Evolutionary conservation across 2,888 invertebrate genomes (phyloP).

Genomic region (Erannis defoliaria): DNA sequence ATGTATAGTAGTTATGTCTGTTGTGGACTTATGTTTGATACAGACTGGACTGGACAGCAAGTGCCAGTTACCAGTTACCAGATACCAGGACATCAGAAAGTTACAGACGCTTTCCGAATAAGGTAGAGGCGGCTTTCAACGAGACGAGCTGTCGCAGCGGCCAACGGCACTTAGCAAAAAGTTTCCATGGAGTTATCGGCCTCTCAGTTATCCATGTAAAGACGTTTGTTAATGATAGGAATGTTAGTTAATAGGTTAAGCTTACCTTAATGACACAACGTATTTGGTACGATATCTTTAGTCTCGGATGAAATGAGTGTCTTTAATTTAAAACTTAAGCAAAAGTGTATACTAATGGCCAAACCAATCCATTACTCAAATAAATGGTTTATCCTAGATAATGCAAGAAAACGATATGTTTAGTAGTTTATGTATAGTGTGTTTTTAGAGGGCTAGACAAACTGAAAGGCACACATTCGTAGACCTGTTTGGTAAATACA

Average conservation of each 20-base stretch:
- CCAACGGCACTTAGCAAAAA: slow-evolving; percentile 45
- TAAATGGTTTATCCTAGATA: no score
- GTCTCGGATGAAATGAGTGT: background rate
- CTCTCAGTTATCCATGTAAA: slow-evolving; percentile 14
- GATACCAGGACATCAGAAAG: slow-evolving; percentile 73
- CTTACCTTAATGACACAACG: slow-evolving; percentile 14
- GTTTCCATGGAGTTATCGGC: slow-evolving; percentile 24
- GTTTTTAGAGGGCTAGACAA: no score
- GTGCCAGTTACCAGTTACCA: slow-evolving; percentile 37
- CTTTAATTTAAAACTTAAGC: background rate
- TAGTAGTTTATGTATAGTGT: no score
- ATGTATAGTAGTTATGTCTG: no score
- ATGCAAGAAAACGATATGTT: no score
- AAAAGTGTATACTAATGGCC: no score
- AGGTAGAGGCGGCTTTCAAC: slow-evolving; percentile 66
- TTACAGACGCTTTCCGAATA: slow-evolving; percentile 59
- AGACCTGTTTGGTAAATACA: no score
- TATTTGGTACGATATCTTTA: background rate
- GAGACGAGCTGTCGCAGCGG: slow-evolving; percentile 50
- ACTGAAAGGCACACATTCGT: no score
- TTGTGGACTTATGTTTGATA: no score
- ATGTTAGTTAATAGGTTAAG: slow-evolving; percentile 13
- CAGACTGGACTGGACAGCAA: slow-evolving; percentile 26
- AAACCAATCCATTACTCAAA: no score
- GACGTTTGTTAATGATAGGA: slow-evolving; percentile 2